A percentile compares a stretch with the other conserved stretches of the same genome.
Evolutionary conservation across 2,888 invertebrate genomes (phyloP).

Genomic region (Polylopha cassiicola): DNA sequence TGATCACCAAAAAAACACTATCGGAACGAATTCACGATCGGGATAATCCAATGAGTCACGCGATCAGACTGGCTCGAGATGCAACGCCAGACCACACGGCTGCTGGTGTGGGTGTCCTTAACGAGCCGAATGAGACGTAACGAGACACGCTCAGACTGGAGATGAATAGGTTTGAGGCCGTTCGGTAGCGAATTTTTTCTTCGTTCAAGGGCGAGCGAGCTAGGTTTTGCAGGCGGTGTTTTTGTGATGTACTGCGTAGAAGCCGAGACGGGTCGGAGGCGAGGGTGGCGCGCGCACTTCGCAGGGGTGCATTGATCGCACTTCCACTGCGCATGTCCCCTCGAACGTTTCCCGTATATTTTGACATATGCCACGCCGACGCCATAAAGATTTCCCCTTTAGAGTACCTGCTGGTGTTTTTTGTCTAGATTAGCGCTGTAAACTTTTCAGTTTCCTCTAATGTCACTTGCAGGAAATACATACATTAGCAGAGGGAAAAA

Average conservation of each 20-base stretch:
- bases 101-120: slow-evolving; percentile 71
- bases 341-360: slow-evolving; percentile 48
- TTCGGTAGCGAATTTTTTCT: slow-evolving; percentile 36
- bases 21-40: slow-evolving; percentile 47
- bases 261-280: slow-evolving; percentile 39
- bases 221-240: slow-evolving; percentile 50
- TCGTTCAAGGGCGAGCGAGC: slow-evolving; percentile 50
- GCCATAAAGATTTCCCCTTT: slow-evolving; percentile 8
- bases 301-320: slow-evolving; percentile 69
- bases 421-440: too few relatives aligned
- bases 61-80: slow-evolving; percentile 44
- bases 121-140: slow-evolving; percentile 46
- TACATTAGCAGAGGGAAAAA: too few relatives aligned
- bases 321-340: slow-evolving; percentile 64
- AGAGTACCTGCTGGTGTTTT: too few relatives aligned
- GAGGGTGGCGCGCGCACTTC: slow-evolving; percentile 67
- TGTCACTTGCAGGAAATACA: too few relatives aligned
- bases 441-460: too few relatives aligned
- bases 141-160: slow-evolving; percentile 56
- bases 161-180: slow-evolving; percentile 14
- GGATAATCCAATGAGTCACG: slow-evolving; percentile 71
- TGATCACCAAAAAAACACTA: slow-evolving; percentile 36
- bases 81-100: slow-evolving; percentile 41
- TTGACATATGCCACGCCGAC: slow-evolving; percentile 54
- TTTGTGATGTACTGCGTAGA: slow-evolving; percentile 71